Base-by-base conservation (phyloP, 2,797 vertebrate genomes). In the Meda fulgida region DNA sequence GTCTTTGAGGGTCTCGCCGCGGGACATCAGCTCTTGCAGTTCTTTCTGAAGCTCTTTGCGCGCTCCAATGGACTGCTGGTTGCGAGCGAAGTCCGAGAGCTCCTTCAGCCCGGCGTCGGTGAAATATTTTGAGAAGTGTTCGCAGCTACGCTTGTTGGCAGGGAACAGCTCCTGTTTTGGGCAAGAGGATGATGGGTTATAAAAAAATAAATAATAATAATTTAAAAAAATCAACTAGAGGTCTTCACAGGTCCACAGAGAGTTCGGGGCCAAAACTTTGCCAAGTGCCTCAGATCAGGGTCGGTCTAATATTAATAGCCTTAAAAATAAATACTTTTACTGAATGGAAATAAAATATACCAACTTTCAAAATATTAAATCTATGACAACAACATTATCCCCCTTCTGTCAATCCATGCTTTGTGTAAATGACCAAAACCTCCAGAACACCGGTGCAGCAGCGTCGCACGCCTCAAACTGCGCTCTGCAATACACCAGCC, bases 81-180 rank as follows among this genome's bases (percentile, higher is more conserved):
- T 98, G 71, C 97, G 96, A 89, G 98, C 97, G 1, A 98, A 99
- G 89, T 99, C 97, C 0, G 97, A 97, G 48, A 99, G 95, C 91
- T 99, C 98, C 93, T 98, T 98, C 70, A 99, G 93, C 89, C 97
- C 97, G 7, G 97, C 97, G 75, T 99, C 98, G 10, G 97, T 99
- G 91, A 98, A 99, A 92, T 99, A 99, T 92, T 98, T 98, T 31
- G 97, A 97, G 92, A 99, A 99, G 92, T 99, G 97, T 93, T 99
- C 98, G 19, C 97, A 95, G 69, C 97, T 99, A 89, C 98, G 96
- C 91, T 99, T 99, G 93, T 99, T 99, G 93, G 98, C 97, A 90
- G 98, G 98, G 92, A 99, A 99, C 87, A 99, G 96, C 91, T 99
- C 98, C 98, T 99, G 86, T 5, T 69, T 84, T 31, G 29, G 18